Evolutionary conservation across 2,888 invertebrate genomes (phyloP).

Genomic region (Caenorhabditis doughertyi): DNA sequence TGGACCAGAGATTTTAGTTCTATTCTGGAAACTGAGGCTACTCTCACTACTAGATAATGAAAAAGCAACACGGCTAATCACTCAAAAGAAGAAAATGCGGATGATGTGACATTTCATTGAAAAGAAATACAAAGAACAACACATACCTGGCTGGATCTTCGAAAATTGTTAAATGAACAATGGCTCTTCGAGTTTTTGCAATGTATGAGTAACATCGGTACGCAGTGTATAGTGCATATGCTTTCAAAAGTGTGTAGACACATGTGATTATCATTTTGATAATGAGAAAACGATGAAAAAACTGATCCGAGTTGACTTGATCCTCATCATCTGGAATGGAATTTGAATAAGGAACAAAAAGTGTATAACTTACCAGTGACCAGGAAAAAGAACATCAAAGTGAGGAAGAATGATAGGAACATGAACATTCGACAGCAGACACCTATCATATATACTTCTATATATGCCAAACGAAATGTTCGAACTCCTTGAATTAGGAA

Average conservation of each 20-base stretch:
- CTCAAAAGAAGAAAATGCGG: background rate
- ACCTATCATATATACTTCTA: slow-evolving; percentile 62
- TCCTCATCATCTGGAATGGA: slow-evolving; percentile 40
- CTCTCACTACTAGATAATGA: background rate
- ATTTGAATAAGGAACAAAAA: background rate
- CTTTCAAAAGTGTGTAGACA: slow-evolving; percentile 61
- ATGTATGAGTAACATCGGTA: slow-evolving; percentile 68
- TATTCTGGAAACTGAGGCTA: no score
- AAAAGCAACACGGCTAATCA: background rate
- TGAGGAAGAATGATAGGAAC: slow-evolving; percentile 54
- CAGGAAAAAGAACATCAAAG: slow-evolving; percentile 51
- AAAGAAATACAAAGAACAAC: background rate
- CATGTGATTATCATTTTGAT: slow-evolving; percentile 62
- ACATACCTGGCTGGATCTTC: slow-evolving; percentile 48
- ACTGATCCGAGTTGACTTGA: slow-evolving; percentile 25
- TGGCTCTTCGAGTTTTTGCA: slow-evolving; percentile 55
- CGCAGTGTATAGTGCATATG: slow-evolving; percentile 59
- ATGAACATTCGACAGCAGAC: slow-evolving; percentile 54
- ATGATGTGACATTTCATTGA: background rate
- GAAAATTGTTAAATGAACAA: slow-evolving; percentile 54
- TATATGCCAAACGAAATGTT: slow-evolving; percentile 54
- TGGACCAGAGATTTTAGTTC: background rate
- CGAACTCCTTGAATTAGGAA: slow-evolving; percentile 60
- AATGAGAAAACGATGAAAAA: slow-evolving; percentile 58
- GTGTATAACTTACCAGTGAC: slow-evolving; percentile 33